Evolutionary conservation across 1,140 invertebrate species (phyloP).

Genomic region (Rhizoglyphus robini): DNA sequence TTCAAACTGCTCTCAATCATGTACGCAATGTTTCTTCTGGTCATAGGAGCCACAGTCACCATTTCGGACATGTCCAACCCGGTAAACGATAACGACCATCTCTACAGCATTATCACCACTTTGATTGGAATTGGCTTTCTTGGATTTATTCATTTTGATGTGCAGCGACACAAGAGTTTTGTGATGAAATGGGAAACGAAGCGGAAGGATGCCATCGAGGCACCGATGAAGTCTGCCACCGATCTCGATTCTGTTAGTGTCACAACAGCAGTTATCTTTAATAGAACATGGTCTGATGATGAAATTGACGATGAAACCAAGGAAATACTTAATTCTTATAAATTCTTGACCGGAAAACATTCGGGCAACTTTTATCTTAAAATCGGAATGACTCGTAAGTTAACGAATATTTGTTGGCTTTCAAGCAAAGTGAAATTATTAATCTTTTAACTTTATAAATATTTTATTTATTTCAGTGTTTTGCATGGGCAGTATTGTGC

Average conservation of each 20-base stretch:
- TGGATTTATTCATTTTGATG: conserved; percentile 26
- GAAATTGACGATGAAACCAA: conserved; percentile 12
- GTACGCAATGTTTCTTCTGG: conserved; percentile 2
- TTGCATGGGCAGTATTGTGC: conserved; percentile 55
- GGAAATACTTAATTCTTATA: conserved; percentile 26
- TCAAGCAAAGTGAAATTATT: too few species aligned
- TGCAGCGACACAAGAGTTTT: conserved; percentile 25
- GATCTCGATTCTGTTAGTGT: conserved; percentile 21
- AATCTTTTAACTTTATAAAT: neutral
- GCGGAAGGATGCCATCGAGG: conserved; percentile 20
- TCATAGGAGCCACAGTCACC: neutral
- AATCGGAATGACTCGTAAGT: conserved; percentile 52
- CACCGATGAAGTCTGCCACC: conserved; percentile 38
- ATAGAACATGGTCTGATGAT: neutral
- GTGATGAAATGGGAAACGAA: conserved; percentile 21
- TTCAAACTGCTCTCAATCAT: conserved; percentile 11
- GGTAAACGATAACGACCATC: conserved; percentile 12
- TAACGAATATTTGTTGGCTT: conserved; percentile 18
- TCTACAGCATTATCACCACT: conserved; percentile 11
- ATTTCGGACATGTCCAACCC: neutral
- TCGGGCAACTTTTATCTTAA: conserved; percentile 57
- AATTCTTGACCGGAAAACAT: conserved; percentile 39
- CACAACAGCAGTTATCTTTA: conserved; percentile 19
- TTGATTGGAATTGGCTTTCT: conserved; percentile 26
- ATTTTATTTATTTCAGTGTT: conserved; percentile 15